phyloP scores from a whole-genome alignment of 2,888 invertebrate genomes.

The Tachystola acroxantha region DNA sequence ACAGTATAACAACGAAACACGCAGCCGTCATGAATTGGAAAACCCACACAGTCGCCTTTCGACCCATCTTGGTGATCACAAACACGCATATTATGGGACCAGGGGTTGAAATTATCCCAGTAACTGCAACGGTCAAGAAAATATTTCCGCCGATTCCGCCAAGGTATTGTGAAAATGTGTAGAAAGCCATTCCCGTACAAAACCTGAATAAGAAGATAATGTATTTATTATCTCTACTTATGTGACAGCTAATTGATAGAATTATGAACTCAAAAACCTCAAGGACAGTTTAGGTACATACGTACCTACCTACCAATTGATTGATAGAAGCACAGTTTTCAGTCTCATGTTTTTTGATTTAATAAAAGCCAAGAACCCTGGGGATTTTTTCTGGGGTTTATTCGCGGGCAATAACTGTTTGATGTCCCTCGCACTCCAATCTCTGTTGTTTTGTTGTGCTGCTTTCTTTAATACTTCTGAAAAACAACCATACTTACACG shows the following conservation, averaged over 20 bases:
- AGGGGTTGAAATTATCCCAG: slow-evolving; percentile 73
- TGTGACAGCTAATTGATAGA: too few species aligned
- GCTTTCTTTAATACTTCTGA: slow-evolving; percentile 44
- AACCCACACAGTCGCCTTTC: slow-evolving; percentile 65
- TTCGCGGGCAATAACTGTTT: slow-evolving; percentile 25
- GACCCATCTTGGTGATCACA: slow-evolving; percentile 65
- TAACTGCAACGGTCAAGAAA: slow-evolving; percentile 71
- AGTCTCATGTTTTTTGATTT: slow-evolving; percentile 67
- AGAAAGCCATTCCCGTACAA: slow-evolving; percentile 76
- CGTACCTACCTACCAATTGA: slow-evolving; percentile 73
- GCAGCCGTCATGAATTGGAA: slow-evolving; percentile 66
- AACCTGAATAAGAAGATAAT: slow-evolving; percentile 64
- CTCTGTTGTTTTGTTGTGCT: slow-evolving; percentile 41
- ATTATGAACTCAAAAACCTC: neutral
- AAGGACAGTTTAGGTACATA: too few species aligned
- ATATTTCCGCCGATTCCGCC: slow-evolving; percentile 74
- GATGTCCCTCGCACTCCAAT: slow-evolving; percentile 27
- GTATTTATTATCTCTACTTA: neutral
- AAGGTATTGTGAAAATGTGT: slow-evolving; percentile 78
- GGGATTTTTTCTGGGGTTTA: slow-evolving; percentile 19
- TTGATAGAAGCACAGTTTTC: slow-evolving; percentile 66
- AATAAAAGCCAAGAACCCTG: slow-evolving; percentile 63
- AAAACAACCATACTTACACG: slow-evolving; percentile 13
- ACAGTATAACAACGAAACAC: slow-evolving; percentile 68
- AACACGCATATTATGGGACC: slow-evolving; percentile 74